phyloP scores from a whole-genome alignment of 2,797 vertebrate genomes.

The Tangara arthus region DNA sequence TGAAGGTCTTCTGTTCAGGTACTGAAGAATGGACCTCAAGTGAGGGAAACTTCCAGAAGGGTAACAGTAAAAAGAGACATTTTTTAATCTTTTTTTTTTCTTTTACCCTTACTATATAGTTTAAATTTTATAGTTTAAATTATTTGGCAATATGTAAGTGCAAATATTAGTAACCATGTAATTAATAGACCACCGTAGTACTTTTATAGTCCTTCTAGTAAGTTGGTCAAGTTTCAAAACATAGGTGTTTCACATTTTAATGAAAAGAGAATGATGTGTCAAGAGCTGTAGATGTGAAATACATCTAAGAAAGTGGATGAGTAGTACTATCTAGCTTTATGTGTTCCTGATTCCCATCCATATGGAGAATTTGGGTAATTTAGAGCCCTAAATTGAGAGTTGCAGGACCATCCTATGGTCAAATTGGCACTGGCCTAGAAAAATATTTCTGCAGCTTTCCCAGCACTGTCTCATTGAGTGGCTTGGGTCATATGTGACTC shows the following conservation, averaged over 20 bases:
- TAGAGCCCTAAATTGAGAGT: background rate
- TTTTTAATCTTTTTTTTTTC: no score
- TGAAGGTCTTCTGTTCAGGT: background rate
- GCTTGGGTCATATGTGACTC: background rate
- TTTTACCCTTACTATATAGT: accelerated
- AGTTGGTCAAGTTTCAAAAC: background rate
- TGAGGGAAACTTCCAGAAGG: background rate
- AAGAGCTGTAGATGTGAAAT: background rate
- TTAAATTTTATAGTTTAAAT: background rate
- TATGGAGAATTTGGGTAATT: background rate
- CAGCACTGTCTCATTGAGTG: background rate
- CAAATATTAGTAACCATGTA: background rate
- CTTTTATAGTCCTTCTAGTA: background rate
- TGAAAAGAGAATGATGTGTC: background rate
- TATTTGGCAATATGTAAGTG: background rate
- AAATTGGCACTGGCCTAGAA: background rate
- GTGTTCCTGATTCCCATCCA: background rate
- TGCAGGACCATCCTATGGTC: background rate
- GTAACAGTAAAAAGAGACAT: background rate
- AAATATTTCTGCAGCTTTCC: background rate
- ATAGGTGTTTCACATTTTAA: background rate
- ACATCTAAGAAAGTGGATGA: background rate
- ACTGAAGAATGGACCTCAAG: background rate
- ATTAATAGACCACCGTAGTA: background rate
- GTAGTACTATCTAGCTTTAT: background rate